Evolutionary conservation across 2,888 invertebrate genomes (phyloP).

Genomic region (Cistogaster globosa): DNA sequence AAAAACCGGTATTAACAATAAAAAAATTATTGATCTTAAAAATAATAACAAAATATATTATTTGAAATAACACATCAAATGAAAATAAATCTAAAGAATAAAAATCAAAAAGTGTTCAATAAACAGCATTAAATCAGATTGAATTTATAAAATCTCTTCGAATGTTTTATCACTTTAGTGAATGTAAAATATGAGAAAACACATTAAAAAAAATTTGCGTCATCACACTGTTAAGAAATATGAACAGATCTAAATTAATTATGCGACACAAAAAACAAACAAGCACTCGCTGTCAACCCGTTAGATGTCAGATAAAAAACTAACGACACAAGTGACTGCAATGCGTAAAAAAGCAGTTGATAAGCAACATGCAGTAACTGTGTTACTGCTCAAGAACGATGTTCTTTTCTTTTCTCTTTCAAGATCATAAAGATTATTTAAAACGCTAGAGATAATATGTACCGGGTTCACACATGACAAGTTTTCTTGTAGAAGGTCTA

Average conservation of each 20-base stretch:
- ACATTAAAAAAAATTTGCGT: constrained; percentile 1
- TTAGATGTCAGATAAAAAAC: constrained; percentile 33
- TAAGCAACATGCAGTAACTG: not conserved
- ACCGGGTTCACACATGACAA: too few relatives aligned
- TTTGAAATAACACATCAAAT: not conserved
- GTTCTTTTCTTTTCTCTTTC: not conserved
- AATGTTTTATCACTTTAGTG: constrained; percentile 27
- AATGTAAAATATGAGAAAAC: not conserved
- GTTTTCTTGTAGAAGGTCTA: too few relatives aligned
- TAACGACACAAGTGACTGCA: constrained; percentile 26
- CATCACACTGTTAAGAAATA: not conserved
- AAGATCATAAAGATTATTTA: constrained; percentile 18
- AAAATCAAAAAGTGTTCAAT: constrained; percentile 9
- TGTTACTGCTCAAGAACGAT: not conserved
- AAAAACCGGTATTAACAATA: constrained; percentile 46
- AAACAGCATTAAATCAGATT: constrained; percentile 11
- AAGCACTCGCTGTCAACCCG: constrained; percentile 1
- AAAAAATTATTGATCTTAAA: constrained; percentile 13
- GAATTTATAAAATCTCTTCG: constrained; percentile 8
- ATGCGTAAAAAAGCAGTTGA: constrained; percentile 18
- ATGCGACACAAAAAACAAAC: too few relatives aligned
- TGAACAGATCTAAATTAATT: too few relatives aligned
- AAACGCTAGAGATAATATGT: too few relatives aligned
- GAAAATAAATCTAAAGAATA: not conserved
- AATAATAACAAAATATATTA: not conserved